Evolutionary conservation across 2,888 invertebrate genomes (phyloP), one percentile per base, ranked within the genome.

Genomic region (Caenorhabditis becei): DNA sequence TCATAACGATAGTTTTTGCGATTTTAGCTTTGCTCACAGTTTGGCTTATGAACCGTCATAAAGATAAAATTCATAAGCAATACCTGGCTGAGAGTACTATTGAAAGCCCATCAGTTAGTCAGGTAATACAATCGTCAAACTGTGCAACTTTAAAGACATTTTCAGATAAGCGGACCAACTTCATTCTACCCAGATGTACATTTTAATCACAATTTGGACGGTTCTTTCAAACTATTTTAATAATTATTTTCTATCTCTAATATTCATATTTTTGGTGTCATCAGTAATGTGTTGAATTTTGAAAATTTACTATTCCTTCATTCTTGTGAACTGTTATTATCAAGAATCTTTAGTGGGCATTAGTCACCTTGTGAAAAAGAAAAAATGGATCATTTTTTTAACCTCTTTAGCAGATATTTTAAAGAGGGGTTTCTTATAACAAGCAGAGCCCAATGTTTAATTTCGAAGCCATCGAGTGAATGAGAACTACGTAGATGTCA

Each of bases 1-100:
- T 89, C 2, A 79, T 88, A n/a, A 77, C 83, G 2, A 81, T 88
- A 16, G 69, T 89, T 10, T 86, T 88, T 35, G 84, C 82, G 7
- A 59, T 86, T 8, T 35, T 82, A 0, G 84, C 84, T 11, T 41
- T 86, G n/a, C 47, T 84, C n/a, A 37, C 84, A 2, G 83, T 83
- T n/a, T 83, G 80, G 77, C 65, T 83, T 18, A 65, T 86, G 77
- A 84, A 86, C 54, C 67, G 78, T 11, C 83, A 84, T 10, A 83
- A 86, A 44, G 86, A 86, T 26, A 71, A 58, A 32, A 83, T 84
- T 41, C 84, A 86, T 26, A 80, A 80, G 35, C 79, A 83, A 54
- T 75, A 84, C 10, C 61, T 86, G 8, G 74, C 77, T 11, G 86
- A 84, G n/a, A 79, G 75, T 28, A 65, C 75, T 8, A 71, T 78